Evolutionary conservation across 2,888 invertebrate genomes (phyloP).

Genomic region (Corbicula japonica): DNA sequence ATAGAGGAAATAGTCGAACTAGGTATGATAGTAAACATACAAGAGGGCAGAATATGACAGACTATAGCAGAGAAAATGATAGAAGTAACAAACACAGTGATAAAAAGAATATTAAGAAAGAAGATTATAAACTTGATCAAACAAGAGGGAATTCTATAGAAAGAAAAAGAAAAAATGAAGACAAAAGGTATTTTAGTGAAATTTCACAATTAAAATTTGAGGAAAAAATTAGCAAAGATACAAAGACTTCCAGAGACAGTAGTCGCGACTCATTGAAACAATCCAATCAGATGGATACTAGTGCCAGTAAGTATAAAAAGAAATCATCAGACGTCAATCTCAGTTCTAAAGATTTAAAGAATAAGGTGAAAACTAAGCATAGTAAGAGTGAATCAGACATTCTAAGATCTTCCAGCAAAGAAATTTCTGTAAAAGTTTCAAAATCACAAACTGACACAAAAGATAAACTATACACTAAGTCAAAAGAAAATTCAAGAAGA

Average conservation of each 20-base stretch:
- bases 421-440: constrained; percentile 14
- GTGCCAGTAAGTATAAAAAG: no score
- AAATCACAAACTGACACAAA: constrained; percentile 4
- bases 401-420: neutral
- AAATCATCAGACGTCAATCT: no score
- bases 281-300: no score
- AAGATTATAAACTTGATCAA: neutral
- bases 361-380: no score
- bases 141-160: neutral
- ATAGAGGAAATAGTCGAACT: constrained; percentile 11
- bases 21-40: neutral
- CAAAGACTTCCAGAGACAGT: constrained; percentile 14
- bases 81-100: neutral
- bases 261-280: no score
- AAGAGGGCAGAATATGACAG: neutral
- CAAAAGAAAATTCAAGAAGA: constrained; percentile 14
- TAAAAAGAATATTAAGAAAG: neutral
- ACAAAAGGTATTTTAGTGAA: constrained; percentile 34
- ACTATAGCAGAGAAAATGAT: constrained; percentile 1
- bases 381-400: neutral
- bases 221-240: constrained; percentile 2
- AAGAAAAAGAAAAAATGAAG: neutral
- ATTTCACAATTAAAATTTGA: constrained; percentile 17
- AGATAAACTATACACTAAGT: constrained; percentile 3
- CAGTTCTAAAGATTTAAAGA: no score